These are phyloP conservation scores for Brachionus paranguensis DNA, from an alignment of 1,140 invertebrate species.

Conservation along the genomic window DNA sequence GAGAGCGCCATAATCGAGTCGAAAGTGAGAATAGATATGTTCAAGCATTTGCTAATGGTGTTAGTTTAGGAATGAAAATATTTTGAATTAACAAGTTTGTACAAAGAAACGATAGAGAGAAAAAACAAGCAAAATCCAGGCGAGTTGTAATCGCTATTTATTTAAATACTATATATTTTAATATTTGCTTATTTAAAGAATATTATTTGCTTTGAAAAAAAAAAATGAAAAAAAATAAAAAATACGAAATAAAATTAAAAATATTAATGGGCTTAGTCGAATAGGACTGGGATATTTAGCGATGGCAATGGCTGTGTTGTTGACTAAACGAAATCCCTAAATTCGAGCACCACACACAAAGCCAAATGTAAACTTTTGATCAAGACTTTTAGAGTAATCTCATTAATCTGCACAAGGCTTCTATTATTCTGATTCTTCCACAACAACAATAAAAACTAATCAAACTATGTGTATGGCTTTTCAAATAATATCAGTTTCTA, in stretches of 20 bases:
- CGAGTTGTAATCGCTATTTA: slow-evolving; percentile 22
- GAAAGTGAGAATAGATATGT: slow-evolving; percentile 22
- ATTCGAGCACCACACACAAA: not conserved
- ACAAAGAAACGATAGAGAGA: slow-evolving; percentile 8
- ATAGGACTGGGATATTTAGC: not conserved
- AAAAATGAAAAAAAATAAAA: not conserved
- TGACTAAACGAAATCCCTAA: not conserved
- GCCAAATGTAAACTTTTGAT: not conserved
- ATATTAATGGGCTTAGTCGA: slow-evolving; percentile 1
- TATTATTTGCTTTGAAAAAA: slow-evolving; percentile 35
- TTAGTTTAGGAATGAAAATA: slow-evolving; percentile 28
- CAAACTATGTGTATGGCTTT: slow-evolving; percentile 1
- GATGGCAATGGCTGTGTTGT: not conserved
- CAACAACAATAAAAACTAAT: slow-evolving; percentile 21
- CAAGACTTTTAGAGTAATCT: not conserved
- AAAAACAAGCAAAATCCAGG: not conserved
- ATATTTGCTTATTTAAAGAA: slow-evolving; percentile 36
- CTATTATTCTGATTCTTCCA: slow-evolving; percentile 8
- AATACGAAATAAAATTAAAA: not conserved
- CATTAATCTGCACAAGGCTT: slow-evolving; percentile 17
- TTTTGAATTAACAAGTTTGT: slow-evolving; percentile 28
- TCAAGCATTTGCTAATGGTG: not conserved
- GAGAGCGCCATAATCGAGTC: not conserved
- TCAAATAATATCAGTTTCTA: slow-evolving; percentile 28
- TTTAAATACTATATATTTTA: slow-evolving; percentile 29